Evolutionary conservation across 2,888 invertebrate genomes (phyloP), one percentile per base, ranked within the genome.

Genomic region (Melieria picta): DNA sequence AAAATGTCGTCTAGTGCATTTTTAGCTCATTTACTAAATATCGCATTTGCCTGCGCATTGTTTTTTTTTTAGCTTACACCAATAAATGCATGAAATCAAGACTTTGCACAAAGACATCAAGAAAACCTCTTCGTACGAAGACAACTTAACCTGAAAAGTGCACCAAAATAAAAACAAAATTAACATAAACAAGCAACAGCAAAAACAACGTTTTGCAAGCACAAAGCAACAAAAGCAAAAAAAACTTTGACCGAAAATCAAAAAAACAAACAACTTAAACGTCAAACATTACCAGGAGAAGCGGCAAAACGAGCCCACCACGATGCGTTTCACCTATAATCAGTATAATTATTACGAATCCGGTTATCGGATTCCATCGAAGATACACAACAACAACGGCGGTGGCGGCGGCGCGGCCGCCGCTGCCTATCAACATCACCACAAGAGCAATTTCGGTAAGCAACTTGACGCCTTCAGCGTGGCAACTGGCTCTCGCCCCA

Each of bases 281-380:
- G 72, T 68, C 71, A 61, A 71, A 64, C 69, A 58, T 64, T 43
- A 57, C 50, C 3, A 72, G 13, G 55, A 60, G 58, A 64, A 68
- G 72, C 42, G 52, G 61, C 16, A 68, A 48, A 64, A 52, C 52
- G n/a, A 42, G 16, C n/a, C 42, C 48, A 7, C 50, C 75, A 82
- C 77, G 79, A 86, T 86, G 86, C 84, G 86, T 79, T 86, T 86
- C 80, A 85, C 86, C 75, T 86, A 85, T 79, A 86, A 86, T 80
- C 86, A 86, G 80, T 86, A 85, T 78, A 83, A 83, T 78, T 83
- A 82, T 77, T 84, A 81, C 71, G 85, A 85, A 74, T 84, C 85
- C 80, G 84, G 84, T 65, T 85, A 85, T 80, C 85, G 85, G 80
- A 81, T 83, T 79, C 85, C 85, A 76, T 81, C 85, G 47, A 85